Evolutionary conservation across 2,113 vertebrate genomes (phyloP).

Genomic region (Alouatta palliata): DNA sequence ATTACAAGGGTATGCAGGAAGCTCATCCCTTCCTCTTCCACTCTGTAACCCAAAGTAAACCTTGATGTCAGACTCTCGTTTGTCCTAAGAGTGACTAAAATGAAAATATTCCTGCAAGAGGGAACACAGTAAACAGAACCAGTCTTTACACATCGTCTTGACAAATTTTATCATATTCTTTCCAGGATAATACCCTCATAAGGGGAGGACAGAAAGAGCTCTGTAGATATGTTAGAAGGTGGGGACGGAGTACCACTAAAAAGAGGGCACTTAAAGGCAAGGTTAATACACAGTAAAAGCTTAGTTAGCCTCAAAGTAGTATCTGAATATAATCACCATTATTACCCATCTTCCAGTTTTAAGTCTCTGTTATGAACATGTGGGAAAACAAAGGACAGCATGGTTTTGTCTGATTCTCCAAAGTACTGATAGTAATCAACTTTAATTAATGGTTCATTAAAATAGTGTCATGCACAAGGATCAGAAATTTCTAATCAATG

Average conservation of each 20-base stretch:
- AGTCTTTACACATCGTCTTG: not conserved
- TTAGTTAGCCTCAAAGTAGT: not conserved
- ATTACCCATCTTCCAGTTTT: not conserved
- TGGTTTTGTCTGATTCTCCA: not conserved
- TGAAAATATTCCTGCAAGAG: not conserved
- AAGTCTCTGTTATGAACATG: not conserved
- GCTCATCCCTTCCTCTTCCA: not conserved
- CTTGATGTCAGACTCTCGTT: not conserved
- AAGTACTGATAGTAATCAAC: slow-evolving; percentile 42
- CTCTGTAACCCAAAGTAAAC: not conserved
- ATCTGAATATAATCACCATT: not conserved
- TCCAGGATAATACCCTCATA: not conserved
- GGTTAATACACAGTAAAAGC: not conserved
- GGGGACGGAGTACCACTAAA: not conserved
- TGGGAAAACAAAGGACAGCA: not conserved
- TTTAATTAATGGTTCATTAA: slow-evolving; percentile 30
- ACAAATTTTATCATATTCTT: not conserved
- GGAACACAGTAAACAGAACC: not conserved
- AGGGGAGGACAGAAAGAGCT: not conserved
- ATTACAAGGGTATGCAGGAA: not conserved
- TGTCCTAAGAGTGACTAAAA: not conserved
- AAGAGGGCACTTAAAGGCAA: not conserved
- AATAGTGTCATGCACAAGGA: not conserved
- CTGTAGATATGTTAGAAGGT: not conserved
- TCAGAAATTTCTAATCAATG: not conserved